Evolutionary conservation across 2,888 invertebrate genomes (phyloP), one percentile per base, ranked within the genome.

Genomic region (Archips xylosteana): DNA sequence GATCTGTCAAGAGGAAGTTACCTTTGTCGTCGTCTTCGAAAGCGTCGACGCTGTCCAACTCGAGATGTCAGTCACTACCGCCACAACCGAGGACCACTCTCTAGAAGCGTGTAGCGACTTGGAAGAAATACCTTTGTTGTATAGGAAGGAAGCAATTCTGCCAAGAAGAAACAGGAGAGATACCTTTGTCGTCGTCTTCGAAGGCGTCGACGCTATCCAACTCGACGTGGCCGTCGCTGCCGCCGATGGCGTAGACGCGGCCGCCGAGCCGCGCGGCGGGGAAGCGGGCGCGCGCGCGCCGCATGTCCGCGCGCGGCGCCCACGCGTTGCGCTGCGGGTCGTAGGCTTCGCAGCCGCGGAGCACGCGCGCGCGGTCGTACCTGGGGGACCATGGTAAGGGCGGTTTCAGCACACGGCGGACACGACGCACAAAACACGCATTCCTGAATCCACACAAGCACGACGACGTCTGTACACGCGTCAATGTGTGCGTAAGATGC

Each of bases 321-420:
- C 98, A 98, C 69, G 90, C 91, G 91, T 97, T 97, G 4, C 89
- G 91, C 65, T 91, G 92, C 5, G 97, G 96, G 83, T 96, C 95
- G 92, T 97, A 98, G 61, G 96, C 95, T 90, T 97, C 97, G 0
- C 96, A 97, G 32, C 96, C 95, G 78, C 96, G 95, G 80, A 98
- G 93, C 85, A 98, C 98, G 86, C 98, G 97, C 59, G 97, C 97
- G 78, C 98, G 95, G 91, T 98, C 97, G 91, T 98, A 98, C 9
- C 64, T 62, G 65, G 45, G 3, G 45, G 6, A n/a, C n/a, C n/a
- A n/a, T n/a, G n/a, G n/a, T n/a, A n/a, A n/a, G n/a, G n/a, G n/a
- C n/a, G n/a, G n/a, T n/a, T n/a, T n/a, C n/a, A n/a, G n/a, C n/a
- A n/a, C n/a, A n/a, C n/a, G n/a, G n/a, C n/a, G n/a, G n/a, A n/a